These are phyloP conservation scores for Patiria miniata DNA, from an alignment of 35 echinoderm and acorn worm species.

Conservation along the genomic window DNA sequence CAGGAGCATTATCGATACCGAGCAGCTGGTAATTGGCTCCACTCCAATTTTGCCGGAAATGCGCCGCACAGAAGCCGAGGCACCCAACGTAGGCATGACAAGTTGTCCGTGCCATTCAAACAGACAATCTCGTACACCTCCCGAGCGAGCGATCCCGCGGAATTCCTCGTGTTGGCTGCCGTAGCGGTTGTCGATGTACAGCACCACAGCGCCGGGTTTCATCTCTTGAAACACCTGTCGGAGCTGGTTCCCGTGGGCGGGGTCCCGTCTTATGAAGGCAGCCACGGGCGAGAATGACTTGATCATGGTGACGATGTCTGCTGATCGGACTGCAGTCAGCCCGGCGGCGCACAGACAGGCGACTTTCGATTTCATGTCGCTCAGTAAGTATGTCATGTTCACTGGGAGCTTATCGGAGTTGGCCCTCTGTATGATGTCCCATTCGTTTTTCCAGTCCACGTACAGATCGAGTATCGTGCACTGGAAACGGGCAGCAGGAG, in stretches of 20 bases:
- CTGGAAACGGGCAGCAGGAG: neutral
- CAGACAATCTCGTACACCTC: neutral
- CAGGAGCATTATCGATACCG: neutral
- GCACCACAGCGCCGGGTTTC: neutral
- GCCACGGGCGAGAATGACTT: conserved; percentile 4
- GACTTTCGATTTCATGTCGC: neutral
- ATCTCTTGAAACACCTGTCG: neutral
- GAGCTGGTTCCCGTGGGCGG: neutral
- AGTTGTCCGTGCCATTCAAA: conserved; percentile 20
- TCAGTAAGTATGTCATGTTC: neutral
- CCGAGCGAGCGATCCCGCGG: neutral
- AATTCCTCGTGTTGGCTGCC: neutral
- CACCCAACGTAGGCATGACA: neutral
- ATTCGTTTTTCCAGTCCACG: neutral
- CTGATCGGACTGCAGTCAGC: neutral
- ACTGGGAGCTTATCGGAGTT: neutral
- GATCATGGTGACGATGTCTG: conserved; percentile 8
- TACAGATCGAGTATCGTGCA: conserved; percentile 5
- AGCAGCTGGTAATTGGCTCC: neutral
- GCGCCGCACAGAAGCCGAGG: neutral
- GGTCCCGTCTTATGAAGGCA: neutral
- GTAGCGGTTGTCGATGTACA: conserved; percentile 3
- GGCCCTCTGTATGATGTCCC: neutral
- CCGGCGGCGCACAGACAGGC: neutral
- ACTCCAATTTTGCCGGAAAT: neutral